These are phyloP conservation scores for Anhinga rufa DNA, from an alignment of 2,113 vertebrate species.

Conservation along the genomic window DNA sequence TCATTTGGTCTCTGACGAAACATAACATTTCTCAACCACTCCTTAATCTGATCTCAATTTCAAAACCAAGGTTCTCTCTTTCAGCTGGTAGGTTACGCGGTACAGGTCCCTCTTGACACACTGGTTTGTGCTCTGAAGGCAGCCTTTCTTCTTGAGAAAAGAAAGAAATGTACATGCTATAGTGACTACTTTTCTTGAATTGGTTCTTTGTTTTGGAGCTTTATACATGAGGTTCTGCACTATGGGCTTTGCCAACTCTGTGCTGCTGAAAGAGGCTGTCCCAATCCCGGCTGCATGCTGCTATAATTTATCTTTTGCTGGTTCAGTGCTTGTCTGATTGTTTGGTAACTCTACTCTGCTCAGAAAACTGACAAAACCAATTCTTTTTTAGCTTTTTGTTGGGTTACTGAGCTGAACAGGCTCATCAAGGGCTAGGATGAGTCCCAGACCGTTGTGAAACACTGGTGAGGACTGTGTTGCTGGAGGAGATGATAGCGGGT, in stretches of 20 bases:
- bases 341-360: neutral
- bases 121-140: neutral
- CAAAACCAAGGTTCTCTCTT: neutral
- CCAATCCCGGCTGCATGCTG: neutral
- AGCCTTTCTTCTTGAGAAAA: neutral
- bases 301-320: neutral
- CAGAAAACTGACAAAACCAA: neutral
- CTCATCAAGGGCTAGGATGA: neutral
- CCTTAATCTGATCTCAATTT: neutral
- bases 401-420: neutral
- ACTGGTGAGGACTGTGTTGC: neutral
- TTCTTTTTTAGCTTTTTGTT: neutral
- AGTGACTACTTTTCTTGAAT: neutral
- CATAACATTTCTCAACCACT: neutral
- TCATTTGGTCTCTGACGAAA: neutral
- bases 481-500: neutral
- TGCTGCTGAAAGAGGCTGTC: neutral
- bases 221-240: neutral
- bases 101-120: neutral
- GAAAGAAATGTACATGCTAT: neutral
- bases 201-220: slow-evolving; percentile 13
- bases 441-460: neutral
- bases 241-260: neutral
- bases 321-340: slow-evolving; percentile 22
- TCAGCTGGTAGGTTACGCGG: neutral